Base-by-base conservation (phyloP, 1,140 invertebrate species). In the Cydia fagiglandana region DNA sequence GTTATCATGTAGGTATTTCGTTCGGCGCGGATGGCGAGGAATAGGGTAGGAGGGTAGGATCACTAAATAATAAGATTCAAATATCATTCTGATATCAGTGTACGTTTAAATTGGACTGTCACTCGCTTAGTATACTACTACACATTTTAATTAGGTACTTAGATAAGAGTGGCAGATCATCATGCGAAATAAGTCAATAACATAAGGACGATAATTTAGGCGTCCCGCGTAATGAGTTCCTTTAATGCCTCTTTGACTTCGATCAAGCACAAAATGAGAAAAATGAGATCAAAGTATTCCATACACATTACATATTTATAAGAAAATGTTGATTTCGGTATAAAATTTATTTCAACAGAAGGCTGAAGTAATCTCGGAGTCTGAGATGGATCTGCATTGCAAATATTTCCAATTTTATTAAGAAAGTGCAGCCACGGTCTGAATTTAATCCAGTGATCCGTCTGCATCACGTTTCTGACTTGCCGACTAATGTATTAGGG, bases 371-470 rank as follows among this genome's bases (percentile, higher is more conserved):
- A 85, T 83, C 80, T 81, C 79, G 74, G 66, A 80, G 76, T 77
- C 79, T 76, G 78, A 76, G 73, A 80, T 64, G 73, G 74, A 86
- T 88, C 82, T 85, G 85, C 84, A 84, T 84, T 88, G 86, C 86
- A 86, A 88, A 88, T 88, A 79, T 82, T 80, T 84, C 81, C 81
- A 79, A 86, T 84, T 86, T 86, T 88, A 86, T 84, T 83, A 86
- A 84, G 81, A 83, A 81, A 83, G 76, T 81, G 80, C 84, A 83
- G 79, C 80, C 76, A 78, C 77, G 64, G 78, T 77, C 68, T 79
- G 82, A 81, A 84, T 85, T 83, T 80, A 83, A 84, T 83, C 79
- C 74, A 73, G 66, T 38, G 66, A 70, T 70, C 66, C 66, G n/a
- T 70, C 66, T 41, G 66, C 30, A 38, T 45, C 66, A 70, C 30